These are phyloP conservation scores for Stenchaetothrips biformis DNA, from an alignment of 2,888 invertebrate species.

Conservation along the genomic window DNA sequence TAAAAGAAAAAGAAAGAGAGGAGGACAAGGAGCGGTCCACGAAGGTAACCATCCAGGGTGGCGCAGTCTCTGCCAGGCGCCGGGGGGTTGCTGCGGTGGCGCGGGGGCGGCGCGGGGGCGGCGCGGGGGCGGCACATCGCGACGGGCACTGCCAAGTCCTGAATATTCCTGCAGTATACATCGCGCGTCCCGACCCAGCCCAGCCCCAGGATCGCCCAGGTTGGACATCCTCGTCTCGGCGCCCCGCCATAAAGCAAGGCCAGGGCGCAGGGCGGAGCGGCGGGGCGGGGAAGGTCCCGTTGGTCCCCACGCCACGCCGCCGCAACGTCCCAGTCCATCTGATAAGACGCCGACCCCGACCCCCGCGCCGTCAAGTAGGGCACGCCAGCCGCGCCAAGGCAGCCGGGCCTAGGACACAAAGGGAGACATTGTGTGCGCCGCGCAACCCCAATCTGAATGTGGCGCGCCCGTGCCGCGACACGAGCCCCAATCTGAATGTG, in stretches of 20 bases:
- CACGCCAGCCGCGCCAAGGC: not conserved
- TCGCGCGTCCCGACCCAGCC: not conserved
- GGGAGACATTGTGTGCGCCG: not conserved
- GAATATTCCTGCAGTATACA: constrained; percentile 7
- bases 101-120: not conserved
- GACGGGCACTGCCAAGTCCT: not conserved
- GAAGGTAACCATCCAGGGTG: too few species aligned
- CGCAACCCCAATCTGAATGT: too few species aligned
- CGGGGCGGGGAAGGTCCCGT: not conserved
- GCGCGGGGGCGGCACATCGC: not conserved
- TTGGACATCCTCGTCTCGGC: not conserved
- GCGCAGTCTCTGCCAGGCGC: too few species aligned
- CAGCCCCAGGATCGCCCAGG: too few species aligned
- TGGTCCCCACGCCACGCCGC: not conserved
- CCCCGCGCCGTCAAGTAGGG: not conserved
- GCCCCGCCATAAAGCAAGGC: not conserved
- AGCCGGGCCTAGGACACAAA: not conserved
- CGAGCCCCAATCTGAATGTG: too few species aligned
- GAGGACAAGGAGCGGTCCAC: too few species aligned
- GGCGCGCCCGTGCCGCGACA: too few species aligned
- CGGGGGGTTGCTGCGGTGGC: too few species aligned
- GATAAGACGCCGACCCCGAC: not conserved
- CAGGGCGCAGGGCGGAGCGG: not conserved
- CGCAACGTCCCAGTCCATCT: not conserved
- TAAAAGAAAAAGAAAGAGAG: too few species aligned